Base-by-base conservation (phyloP, 2,888 invertebrate species). In the Folsomia candida region DNA sequence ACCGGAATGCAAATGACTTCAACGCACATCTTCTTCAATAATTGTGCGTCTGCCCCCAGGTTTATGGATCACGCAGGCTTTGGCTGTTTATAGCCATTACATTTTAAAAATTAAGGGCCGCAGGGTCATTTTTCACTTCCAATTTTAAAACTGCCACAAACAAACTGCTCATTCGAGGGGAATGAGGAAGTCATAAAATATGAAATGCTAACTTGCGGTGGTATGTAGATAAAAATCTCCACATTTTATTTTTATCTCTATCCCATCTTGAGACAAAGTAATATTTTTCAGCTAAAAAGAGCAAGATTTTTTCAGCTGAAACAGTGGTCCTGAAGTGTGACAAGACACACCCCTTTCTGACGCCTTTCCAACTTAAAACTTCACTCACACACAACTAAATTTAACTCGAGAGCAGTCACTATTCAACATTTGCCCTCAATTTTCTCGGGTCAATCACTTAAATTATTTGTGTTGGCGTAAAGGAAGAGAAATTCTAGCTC, bases 261-360 rank as follows among this genome's bases (percentile, higher is more conserved):
- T 58, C 58, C 27, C 63, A 73, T 73, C 68, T 54, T 54, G 22
- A 18, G 18, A 54, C 11, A 54, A 54, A 54, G 54, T 54, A 54
- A 54, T 54, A n/a, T 54, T 54, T 54, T 20, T 20, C 9, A 47
- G 47, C 18, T 11, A 9, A 54, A 54, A 54, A 22, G 6, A 20
- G 18, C 6, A 54, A 22, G 37, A 37, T 37, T 37, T 37, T 37
- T 37, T 37, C 37, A 37, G 14, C 37, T 14, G 6, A 37, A 37
- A 37, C 37, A 37, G 37, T 37, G 37, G 4, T 37, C 4, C 37
- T 37, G 54, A 54, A 54, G 54, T 63, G 64, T 67, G 65, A 65
- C 71, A 64, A 67, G 75, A 67, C 67, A 71, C 78, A 72, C 78
- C 78, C 78, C 74, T 72, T 75, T 78, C 75, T 76, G 73, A 78